Evolutionary conservation across 2,113 vertebrate species (phyloP).

Genomic region (Pogonocichla stellata): DNA sequence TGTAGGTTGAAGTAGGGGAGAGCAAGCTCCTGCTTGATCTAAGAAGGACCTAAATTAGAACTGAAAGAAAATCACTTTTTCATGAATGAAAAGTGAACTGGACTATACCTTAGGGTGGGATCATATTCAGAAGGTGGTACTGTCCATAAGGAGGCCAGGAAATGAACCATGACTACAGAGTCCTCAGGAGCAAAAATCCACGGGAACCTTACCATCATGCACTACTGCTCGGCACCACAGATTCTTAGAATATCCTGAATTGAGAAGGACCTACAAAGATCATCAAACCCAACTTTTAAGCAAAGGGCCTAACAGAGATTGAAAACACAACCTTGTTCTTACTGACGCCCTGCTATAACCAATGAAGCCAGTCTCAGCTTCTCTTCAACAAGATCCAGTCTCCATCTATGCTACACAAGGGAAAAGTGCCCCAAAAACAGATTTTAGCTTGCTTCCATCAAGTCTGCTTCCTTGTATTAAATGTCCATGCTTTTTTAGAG

Average conservation of each 20-base stretch:
- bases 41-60: not conserved
- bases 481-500: not conserved
- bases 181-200: not conserved
- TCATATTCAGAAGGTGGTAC: not conserved
- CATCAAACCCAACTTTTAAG: not conserved
- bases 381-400: not conserved
- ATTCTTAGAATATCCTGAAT: not conserved
- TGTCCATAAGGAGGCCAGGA: not conserved
- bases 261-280: not conserved
- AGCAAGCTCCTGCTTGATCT: not conserved
- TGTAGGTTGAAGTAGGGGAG: not conserved
- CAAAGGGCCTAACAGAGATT: not conserved
- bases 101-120: not conserved
- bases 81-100: not conserved
- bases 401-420: not conserved
- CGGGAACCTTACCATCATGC: not conserved
- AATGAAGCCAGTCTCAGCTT: not conserved
- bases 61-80: not conserved
- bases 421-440: not conserved
- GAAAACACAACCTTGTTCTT: not conserved
- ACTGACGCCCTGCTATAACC: not conserved
- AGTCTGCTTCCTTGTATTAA: not conserved
- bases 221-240: rapidly evolving
- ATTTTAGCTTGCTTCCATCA: not conserved
- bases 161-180: not conserved